phyloP scores from a whole-genome alignment of 2,888 invertebrate genomes.

The Apamea crenata region DNA sequence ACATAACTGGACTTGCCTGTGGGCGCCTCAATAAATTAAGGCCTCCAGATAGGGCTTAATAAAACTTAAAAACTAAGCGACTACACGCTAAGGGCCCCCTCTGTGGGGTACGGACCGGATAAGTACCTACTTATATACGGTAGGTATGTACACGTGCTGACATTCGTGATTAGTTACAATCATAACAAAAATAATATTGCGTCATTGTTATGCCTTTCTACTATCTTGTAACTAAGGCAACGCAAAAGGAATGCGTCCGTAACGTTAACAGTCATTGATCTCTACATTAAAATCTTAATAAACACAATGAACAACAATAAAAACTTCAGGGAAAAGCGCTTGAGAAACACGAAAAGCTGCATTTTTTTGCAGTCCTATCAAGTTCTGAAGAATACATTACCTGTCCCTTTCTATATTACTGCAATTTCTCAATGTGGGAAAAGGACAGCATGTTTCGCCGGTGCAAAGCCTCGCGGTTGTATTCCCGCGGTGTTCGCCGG shows the following conservation, averaged over 20 bases:
- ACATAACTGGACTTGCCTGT: too few species aligned
- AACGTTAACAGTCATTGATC: slow-evolving; percentile 34
- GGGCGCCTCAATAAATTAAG: neutral
- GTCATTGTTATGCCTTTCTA: slow-evolving; percentile 29
- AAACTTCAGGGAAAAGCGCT: slow-evolving; percentile 58
- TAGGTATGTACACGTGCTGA: neutral
- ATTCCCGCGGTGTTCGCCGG: slow-evolving; percentile 74
- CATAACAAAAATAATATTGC: neutral
- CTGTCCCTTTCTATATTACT: slow-evolving; percentile 63
- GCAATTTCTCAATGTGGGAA: slow-evolving; percentile 62
- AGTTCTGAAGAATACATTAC: slow-evolving; percentile 66
- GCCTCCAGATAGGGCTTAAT: neutral
- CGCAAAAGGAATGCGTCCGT: slow-evolving; percentile 13
- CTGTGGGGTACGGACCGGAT: neutral
- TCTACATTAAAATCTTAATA: slow-evolving; percentile 40
- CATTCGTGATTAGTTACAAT: neutral
- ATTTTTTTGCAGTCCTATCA: slow-evolving; percentile 58
- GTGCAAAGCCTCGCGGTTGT: slow-evolving; percentile 66
- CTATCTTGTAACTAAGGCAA: slow-evolving; percentile 43
- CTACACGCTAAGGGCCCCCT: neutral
- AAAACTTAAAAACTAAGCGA: neutral
- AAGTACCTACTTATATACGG: neutral
- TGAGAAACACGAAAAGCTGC: slow-evolving; percentile 59
- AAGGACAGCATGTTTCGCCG: slow-evolving; percentile 64
- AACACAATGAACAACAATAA: slow-evolving; percentile 40